These are phyloP conservation scores for Megalops cyprinoides DNA, from an alignment of 2,797 vertebrate species.

Conservation along the genomic window DNA sequence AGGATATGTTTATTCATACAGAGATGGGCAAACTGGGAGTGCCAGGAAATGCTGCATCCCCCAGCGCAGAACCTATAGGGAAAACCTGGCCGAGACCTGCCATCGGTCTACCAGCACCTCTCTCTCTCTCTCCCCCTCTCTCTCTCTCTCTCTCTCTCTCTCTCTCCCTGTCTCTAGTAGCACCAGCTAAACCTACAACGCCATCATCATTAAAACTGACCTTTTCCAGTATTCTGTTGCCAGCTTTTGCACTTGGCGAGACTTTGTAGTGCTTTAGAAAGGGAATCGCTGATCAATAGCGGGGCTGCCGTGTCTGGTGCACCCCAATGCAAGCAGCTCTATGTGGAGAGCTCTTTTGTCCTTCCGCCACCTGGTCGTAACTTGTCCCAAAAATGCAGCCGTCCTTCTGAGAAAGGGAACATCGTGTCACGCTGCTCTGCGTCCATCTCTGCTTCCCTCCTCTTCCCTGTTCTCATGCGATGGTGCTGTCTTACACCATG, in stretches of 20 bases:
- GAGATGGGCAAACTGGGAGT: conserved; percentile 34
- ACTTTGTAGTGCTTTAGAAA: conserved; percentile 68
- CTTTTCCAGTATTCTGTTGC: conserved; percentile 57
- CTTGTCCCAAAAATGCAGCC: background rate
- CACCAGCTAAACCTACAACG: conserved; percentile 38
- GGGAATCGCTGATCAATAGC: conserved; percentile 67
- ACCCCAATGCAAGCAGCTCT: background rate
- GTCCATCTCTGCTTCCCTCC: background rate
- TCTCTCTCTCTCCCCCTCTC: background rate
- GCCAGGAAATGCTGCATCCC: conserved; percentile 35
- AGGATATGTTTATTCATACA: conserved; percentile 70
- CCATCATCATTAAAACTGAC: conserved; percentile 71
- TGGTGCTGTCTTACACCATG: background rate
- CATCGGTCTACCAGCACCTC: conserved; percentile 11
- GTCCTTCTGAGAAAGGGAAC: conserved; percentile 21
- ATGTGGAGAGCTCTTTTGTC: background rate
- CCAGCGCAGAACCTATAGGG: conserved; percentile 22
- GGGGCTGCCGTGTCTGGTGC: too few species aligned
- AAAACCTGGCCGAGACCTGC: conserved; percentile 27
- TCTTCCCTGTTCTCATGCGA: background rate
- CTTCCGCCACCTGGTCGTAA: background rate
- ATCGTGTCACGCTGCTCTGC: background rate
- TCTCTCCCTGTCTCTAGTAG: conserved; percentile 3
- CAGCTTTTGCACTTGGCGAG: conserved; percentile 47
- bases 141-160: background rate